Evolutionary conservation across 1,140 invertebrate species (phyloP).

Genomic region (Procambarus virginalis): DNA sequence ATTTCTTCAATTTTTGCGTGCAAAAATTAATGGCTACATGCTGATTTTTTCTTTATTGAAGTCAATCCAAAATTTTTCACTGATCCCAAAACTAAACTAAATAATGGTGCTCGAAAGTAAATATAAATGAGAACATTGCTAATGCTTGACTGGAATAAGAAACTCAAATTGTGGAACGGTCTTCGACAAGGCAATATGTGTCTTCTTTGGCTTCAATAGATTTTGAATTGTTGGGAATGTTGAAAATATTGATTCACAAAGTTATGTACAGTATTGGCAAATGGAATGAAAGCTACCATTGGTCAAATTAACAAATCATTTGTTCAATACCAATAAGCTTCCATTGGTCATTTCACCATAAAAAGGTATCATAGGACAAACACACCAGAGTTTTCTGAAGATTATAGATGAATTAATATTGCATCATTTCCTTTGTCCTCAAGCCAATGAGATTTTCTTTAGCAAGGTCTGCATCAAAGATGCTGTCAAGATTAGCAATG

Average conservation of each 20-base stretch:
- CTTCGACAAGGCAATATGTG: slow-evolving; percentile 42
- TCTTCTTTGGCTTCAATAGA: slow-evolving; percentile 46
- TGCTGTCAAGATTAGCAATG: background rate
- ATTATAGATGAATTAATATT: background rate
- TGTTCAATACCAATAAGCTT: slow-evolving; percentile 6
- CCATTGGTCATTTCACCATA: slow-evolving; percentile 20
- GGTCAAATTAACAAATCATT: background rate
- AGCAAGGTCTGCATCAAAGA: background rate
- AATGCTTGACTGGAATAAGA: slow-evolving; percentile 51
- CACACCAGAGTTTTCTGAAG: background rate
- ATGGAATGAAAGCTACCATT: slow-evolving; percentile 11
- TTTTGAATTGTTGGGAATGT: slow-evolving; percentile 42
- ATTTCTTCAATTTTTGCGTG: background rate
- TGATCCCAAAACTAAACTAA: background rate
- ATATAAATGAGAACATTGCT: slow-evolving; percentile 50
- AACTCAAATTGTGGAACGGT: slow-evolving; percentile 36
- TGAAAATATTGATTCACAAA: slow-evolving; percentile 52
- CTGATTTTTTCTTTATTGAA: slow-evolving; percentile 7
- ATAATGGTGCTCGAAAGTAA: background rate
- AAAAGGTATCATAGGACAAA: slow-evolving; percentile 13
- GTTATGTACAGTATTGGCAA: slow-evolving; percentile 32
- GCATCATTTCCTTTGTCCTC: background rate
- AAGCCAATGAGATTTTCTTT: background rate
- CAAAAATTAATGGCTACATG: background rate
- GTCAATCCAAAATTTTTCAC: background rate